Evolutionary conservation across 2,888 invertebrate genomes (phyloP).

Genomic region (Hemithea aestivaria): DNA sequence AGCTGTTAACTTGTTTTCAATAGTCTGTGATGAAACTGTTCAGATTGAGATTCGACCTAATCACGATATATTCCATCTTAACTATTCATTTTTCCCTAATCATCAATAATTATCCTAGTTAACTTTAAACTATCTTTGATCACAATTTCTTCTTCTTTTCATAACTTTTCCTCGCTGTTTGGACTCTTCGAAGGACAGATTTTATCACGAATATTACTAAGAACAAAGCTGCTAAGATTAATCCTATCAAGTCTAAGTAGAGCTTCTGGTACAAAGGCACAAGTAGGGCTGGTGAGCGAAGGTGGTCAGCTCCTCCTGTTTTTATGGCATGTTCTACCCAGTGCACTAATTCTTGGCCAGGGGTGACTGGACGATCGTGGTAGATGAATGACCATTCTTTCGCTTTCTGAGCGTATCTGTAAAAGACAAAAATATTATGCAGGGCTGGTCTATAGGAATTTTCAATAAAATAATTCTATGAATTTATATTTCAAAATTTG

Average conservation of each 20-base stretch:
- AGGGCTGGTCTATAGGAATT: too few species aligned
- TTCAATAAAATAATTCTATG: too few species aligned
- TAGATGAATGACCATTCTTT: constrained; percentile 36
- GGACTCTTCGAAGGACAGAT: constrained; percentile 6
- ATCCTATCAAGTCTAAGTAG: constrained; percentile 29
- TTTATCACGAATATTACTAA: constrained; percentile 3
- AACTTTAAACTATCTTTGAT: not conserved
- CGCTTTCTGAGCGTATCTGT: constrained; percentile 27
- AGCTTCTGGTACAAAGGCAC: constrained; percentile 34
- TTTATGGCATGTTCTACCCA: constrained; percentile 34
- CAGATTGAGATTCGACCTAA: too few species aligned
- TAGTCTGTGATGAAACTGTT: too few species aligned
- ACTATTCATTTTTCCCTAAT: too few species aligned
- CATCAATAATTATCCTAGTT: too few species aligned
- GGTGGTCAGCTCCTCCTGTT: constrained; percentile 30
- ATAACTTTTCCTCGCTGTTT: constrained; percentile 1
- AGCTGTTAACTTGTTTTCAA: too few species aligned
- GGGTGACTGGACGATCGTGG: constrained; percentile 31
- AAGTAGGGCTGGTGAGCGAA: constrained; percentile 32
- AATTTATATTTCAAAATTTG: too few species aligned
- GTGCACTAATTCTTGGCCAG: constrained; percentile 31
- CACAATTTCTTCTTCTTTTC: constrained; percentile 14
- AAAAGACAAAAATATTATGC: too few species aligned
- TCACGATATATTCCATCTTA: too few species aligned
- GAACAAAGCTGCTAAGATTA: constrained; percentile 12